Evolutionary conservation across 2,888 invertebrate species (phyloP), one percentile per base, ranked within the genome.

Genomic region (Mythimna lalbum): DNA sequence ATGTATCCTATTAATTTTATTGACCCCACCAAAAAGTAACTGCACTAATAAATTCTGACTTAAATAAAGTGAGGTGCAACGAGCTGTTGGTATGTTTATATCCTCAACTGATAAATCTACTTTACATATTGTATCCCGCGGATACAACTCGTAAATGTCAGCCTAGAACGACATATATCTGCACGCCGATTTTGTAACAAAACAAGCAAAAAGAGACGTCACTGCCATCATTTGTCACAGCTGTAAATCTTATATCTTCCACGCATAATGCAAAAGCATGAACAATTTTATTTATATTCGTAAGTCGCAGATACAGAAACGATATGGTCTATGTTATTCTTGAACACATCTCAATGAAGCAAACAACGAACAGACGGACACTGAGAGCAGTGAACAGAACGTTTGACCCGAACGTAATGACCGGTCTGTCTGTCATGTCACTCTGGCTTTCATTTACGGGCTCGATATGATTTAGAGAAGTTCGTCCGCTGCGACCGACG

Each of bases 391-490:
- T 78, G 76, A 77, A 72, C 78, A 79, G 79, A 81, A 61, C 66
- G 47, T 68, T 76, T 74, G 78, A 74, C 81, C 81, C 73, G 49
- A 66, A 65, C 52, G 52, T 86, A 83, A 86, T 81, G 84, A 78
- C 78, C 76, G 69, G 67, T 80, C 83, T 85, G 83, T 82, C 85
- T 76, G 79, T 73, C 82, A 73, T 77, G 79, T 84, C 80, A 84
- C 75, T 81, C 80, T 79, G 86, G 50, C 68, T 81, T 84, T 89
- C 84, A 88, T 90, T 90, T 90, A 90, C 80, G 85, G 82, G 84
- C 86, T 85, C 87, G 88, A 91, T 92, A 94, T 94, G 92, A 94
- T 94, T 93, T 92, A 94, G 93, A 92, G 90, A 90, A 91, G 90
- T 89, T 88, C 90, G 86, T 88, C 88, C 87, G 85, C 86, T 82